These are phyloP conservation scores for Latrodectus elegans DNA, from an alignment of 2,888 invertebrate species.

Conservation along the genomic window DNA sequence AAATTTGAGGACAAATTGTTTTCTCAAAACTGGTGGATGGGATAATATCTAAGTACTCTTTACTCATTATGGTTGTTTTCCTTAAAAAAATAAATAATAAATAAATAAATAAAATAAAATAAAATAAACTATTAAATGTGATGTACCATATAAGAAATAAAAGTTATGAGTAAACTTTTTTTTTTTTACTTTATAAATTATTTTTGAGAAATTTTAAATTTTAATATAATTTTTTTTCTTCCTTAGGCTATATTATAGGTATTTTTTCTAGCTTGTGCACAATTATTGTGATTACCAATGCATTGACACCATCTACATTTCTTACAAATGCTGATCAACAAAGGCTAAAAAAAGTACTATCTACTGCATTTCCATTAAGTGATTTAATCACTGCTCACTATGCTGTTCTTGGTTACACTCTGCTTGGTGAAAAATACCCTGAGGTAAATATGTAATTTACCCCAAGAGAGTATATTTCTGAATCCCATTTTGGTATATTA, in stretches of 20 bases:
- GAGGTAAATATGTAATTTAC: constrained; percentile 71
- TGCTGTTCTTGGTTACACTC: constrained; percentile 83
- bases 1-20: too few species aligned
- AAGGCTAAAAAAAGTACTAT: constrained; percentile 74
- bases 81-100: too few species aligned
- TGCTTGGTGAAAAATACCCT: constrained; percentile 80
- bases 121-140: too few species aligned
- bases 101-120: too few species aligned
- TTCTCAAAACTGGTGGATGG: too few species aligned
- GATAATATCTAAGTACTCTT: too few species aligned
- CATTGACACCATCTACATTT: constrained; percentile 62
- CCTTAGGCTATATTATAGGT: constrained; percentile 14
- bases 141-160: too few species aligned
- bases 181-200: not conserved
- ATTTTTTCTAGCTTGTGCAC: not conserved
- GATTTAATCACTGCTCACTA: constrained; percentile 80
- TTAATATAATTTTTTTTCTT: not conserved
- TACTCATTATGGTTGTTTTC: too few species aligned
- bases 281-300: not conserved
- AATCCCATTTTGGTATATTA: too few species aligned
- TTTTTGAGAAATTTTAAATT: not conserved
- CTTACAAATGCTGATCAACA: constrained; percentile 74
- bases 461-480: too few species aligned
- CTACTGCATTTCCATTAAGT: constrained; percentile 73
- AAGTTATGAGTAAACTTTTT: too few species aligned